phyloP scores from a whole-genome alignment of 2,113 vertebrate genomes.

The Hystrix cristata region DNA sequence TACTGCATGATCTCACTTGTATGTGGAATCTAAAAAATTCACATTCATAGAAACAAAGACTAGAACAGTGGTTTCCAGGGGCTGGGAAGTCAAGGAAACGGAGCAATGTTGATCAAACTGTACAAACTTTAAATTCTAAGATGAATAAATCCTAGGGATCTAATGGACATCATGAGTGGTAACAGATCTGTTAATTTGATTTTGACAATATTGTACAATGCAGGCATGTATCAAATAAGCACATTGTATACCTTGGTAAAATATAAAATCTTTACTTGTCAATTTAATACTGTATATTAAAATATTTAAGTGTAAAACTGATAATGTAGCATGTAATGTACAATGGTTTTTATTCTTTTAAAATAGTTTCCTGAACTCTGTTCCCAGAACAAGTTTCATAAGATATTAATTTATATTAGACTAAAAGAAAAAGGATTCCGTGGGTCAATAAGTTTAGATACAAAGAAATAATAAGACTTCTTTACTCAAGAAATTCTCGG shows the following conservation, averaged over 20 bases:
- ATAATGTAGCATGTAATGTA: not conserved
- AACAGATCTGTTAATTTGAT: not conserved
- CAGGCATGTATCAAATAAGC: not conserved
- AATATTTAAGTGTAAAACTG: not conserved
- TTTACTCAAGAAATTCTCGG: conserved; percentile 28
- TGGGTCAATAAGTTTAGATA: not conserved
- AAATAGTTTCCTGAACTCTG: conserved; percentile 12
- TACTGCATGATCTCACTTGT: not conserved
- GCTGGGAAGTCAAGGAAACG: not conserved
- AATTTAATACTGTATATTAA: not conserved
- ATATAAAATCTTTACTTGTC: not conserved
- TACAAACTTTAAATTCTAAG: not conserved
- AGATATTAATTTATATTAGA: conserved; percentile 1
- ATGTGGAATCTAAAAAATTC: not conserved
- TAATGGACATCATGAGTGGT: not conserved
- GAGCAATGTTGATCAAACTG: not conserved
- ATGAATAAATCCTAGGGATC: not conserved
- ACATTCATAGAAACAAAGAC: not conserved
- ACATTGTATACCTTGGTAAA: not conserved
- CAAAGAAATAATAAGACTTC: conserved; percentile 11
- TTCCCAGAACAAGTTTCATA: conserved; percentile 45
- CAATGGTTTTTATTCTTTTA: conserved; percentile 37
- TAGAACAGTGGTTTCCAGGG: not conserved
- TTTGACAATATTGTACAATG: not conserved
- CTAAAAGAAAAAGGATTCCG: not conserved